A percentile compares a stretch with the other conserved stretches of the same genome.
Evolutionary conservation across 2,888 invertebrate genomes (phyloP).

Genomic region (Panopea generosa): DNA sequence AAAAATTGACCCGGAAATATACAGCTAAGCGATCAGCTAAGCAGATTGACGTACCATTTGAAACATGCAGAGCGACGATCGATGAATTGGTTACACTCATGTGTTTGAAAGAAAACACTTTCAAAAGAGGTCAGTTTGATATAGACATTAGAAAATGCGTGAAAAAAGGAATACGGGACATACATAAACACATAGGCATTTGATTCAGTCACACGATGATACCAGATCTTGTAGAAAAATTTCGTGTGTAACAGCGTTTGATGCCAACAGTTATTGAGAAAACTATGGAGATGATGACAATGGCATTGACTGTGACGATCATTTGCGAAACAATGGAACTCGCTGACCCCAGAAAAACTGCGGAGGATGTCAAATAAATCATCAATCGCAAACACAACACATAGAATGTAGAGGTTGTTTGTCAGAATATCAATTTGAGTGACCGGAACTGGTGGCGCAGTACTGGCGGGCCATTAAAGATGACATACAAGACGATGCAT

Average conservation of each 20-base stretch:
- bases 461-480: conserved; percentile 17
- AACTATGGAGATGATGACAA: conserved; percentile 3
- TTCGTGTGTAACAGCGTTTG: neutral
- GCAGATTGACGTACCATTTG: conserved; percentile 15
- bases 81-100: conserved; percentile 13
- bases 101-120: conserved; percentile 23
- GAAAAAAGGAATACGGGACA: conserved; percentile 15
- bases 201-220: conserved; percentile 1
- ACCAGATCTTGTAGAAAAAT: neutral
- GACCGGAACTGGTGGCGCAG: conserved; percentile 5
- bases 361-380: conserved; percentile 7
- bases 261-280: conserved; percentile 8
- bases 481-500: neutral
- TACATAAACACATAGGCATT: conserved; percentile 7
- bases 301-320: conserved; percentile 1
- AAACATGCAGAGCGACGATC: neutral
- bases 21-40: conserved; percentile 12
- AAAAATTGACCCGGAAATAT: conserved; percentile 4
- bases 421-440: conserved; percentile 9
- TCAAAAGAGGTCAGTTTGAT: conserved; percentile 20
- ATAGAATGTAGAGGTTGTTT: conserved; percentile 17
- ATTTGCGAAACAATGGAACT: conserved; percentile 10
- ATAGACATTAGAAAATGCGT: conserved; percentile 21
- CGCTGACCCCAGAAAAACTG: conserved; percentile 15
- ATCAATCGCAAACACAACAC: conserved; percentile 13